Evolutionary conservation across 64 coral and sea anemone species (phyloP), one percentile per base, ranked within the genome.

Genomic region (Porites lutea): DNA sequence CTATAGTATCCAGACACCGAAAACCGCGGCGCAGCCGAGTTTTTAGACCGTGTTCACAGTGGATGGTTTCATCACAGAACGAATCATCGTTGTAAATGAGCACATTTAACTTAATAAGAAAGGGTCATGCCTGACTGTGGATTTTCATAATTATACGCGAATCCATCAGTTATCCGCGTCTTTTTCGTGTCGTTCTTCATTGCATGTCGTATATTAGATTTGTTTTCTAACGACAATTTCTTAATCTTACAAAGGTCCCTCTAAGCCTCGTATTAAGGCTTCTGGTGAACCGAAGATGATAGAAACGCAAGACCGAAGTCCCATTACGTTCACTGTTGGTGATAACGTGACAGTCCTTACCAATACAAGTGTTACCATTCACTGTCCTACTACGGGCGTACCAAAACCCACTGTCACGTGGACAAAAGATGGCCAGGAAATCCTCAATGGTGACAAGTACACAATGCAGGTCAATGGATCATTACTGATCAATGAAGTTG

Each of bases 311-410:
- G 73, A 79, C 45, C 72, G 62, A 46, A 87, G 73, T 68, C 73
- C 91, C 45, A 55, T 92, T 3, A 47, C 44, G 6, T 66, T 66
- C 52, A 87, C 52, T 15, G 70, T 92, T 37, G 89, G 79, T 65
- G 66, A 91, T 8, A 83, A 83, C 68, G 73, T 91, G 60, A 83
- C 79, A 58, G 90, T 72, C 54, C 48, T 92, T 52, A 22, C 81
- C 60, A 92, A 92, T 67, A 86, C 90, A 57, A 92, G 47, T 14
- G 63, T 92, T 53, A 92, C 72, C 37, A 92, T 92, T 44, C 71
- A 62, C 8, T 92, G 90, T 64, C 71, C 71, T 3, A 59, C 46
- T 48, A 60, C 71, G 44, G 90, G 90, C 27, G 47, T 69, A 21
- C 90, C 90, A 51, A 68, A 15, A 81, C 88, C 88, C 18, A 59